Evolutionary conservation across 2,113 vertebrate genomes (phyloP).

Genomic region (Planiliza haematocheilus): DNA sequence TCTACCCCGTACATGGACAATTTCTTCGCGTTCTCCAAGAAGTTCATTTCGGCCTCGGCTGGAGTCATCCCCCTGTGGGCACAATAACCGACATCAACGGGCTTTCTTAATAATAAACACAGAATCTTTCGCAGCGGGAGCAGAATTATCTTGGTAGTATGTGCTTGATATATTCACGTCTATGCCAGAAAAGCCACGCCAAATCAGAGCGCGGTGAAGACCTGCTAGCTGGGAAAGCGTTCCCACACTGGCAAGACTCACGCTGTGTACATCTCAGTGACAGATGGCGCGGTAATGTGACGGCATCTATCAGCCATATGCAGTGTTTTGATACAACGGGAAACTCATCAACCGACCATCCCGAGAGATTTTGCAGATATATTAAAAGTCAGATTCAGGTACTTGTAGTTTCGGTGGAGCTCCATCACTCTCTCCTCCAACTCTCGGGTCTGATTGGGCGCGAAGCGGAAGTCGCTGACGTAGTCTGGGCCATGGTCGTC

Average conservation of each 20-base stretch:
- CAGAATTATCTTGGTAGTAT: conserved; percentile 27
- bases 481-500: conserved; percentile 94
- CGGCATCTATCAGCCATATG: conserved; percentile 30
- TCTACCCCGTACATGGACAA: conserved; percentile 99
- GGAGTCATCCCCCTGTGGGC: conserved; percentile 93
- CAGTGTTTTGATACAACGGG: background rate
- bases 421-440: conserved; percentile 98
- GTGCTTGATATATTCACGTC: conserved; percentile 32
- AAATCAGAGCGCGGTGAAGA: conserved; percentile 11
- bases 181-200: conserved; percentile 32
- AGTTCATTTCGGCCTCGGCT: conserved; percentile 97
- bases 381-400: conserved; percentile 33
- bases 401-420: conserved; percentile 97
- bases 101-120: conserved; percentile 34
- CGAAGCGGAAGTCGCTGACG: conserved; percentile 92
- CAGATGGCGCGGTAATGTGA: conserved; percentile 43
- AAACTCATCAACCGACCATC: conserved; percentile 11
- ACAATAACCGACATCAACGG: conserved; percentile 50
- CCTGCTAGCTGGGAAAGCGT: conserved; percentile 29
- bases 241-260: conserved; percentile 18
- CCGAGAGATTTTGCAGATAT: background rate
- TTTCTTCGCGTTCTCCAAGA: conserved; percentile 99
- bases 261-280: conserved; percentile 31
- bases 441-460: conserved; percentile 96
- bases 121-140: conserved; percentile 25